These are phyloP conservation scores for Hippocampus barbouri DNA, from an alignment of 2,113 vertebrate species.

Conservation along the genomic window DNA sequence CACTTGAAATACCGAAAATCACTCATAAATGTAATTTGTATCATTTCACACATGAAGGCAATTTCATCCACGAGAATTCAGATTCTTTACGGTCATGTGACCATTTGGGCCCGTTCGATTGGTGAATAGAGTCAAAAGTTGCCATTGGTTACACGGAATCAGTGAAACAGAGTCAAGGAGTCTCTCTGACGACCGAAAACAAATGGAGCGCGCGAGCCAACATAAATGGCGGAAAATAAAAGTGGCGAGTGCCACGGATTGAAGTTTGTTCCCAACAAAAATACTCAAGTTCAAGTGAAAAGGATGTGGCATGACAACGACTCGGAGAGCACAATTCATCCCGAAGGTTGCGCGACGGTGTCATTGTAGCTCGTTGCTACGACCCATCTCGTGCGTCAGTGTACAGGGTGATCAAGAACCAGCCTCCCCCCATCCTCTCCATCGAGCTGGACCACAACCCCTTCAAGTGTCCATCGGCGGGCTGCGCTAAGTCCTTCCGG, in stretches of 20 bases:
- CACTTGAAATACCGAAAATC: neutral
- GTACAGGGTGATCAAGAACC: constrained; percentile 86
- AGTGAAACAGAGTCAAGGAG: neutral
- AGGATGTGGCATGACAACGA: neutral
- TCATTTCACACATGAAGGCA: neutral
- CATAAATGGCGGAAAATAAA: neutral
- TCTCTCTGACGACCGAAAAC: neutral
- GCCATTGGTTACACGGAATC: neutral
- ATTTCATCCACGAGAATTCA: neutral
- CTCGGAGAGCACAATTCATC: neutral
- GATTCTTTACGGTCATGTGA: neutral
- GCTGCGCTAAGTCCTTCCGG: constrained; percentile 92
- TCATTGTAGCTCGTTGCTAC: neutral
- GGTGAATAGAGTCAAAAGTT: neutral
- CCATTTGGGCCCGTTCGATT: neutral
- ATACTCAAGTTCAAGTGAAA: neutral
- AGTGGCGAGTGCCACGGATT: too few relatives aligned
- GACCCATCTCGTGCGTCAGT: constrained; percentile 64
- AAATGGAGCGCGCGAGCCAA: neutral
- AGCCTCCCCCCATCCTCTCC: constrained; percentile 77
- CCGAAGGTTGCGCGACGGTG: neutral
- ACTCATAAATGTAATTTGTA: neutral
- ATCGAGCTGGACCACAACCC: constrained; percentile 90
- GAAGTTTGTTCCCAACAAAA: neutral
- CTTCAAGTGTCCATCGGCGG: constrained; percentile 87